Base-by-base conservation (phyloP, 1,140 invertebrate genomes). In the Sitobion miscanthi region DNA sequence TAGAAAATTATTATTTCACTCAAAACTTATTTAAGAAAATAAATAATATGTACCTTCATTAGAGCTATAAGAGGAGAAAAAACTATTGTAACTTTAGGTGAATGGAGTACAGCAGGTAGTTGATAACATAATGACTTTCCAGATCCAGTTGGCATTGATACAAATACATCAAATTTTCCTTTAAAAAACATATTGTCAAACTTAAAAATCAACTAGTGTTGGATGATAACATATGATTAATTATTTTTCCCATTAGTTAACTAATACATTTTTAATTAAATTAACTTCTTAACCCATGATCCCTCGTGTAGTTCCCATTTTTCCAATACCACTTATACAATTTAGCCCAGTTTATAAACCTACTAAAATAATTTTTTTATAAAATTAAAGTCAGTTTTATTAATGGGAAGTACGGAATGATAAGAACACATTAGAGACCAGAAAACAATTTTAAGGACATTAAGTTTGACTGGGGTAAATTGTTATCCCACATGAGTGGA, bases 81-180 rank as follows among this genome's bases (percentile, higher is more conserved):
- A 45, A 97, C 97, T 93, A 97, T 95, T 7, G 97, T 96, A 62
- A 97, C 95, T 94, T 95, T 95, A 52, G 96, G 95, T 47, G 95
- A 94, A 52, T 95, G 94, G 57, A 96, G 94, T 14, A 97, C 95
- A 35, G 97, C 97, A 88, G 97, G 97, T 30, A 97, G 95, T 95
- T 97, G 97, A 94, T 96, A 97, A 94, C 97, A 97, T 38, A 97
- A 95, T 20, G 97, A 97, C 95, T 97, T 97, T 69, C 97, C 97
- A 45, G 96, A 95, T 49, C 97, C 97, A 42, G 97, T 97, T 35
- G 97, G 97, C 97, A 97, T 97, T 23, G 96, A 97, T 23, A 97
- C 95, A 95, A 96, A 97, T 0, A 97, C 96, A 96, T 97, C 97
- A 88, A 95, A 93, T 45, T 95, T 94, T 42, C 96, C 96, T 97